Conservation (phyloP, 2,888 invertebrate species). For the Hypselothyrea guttata region DNA sequence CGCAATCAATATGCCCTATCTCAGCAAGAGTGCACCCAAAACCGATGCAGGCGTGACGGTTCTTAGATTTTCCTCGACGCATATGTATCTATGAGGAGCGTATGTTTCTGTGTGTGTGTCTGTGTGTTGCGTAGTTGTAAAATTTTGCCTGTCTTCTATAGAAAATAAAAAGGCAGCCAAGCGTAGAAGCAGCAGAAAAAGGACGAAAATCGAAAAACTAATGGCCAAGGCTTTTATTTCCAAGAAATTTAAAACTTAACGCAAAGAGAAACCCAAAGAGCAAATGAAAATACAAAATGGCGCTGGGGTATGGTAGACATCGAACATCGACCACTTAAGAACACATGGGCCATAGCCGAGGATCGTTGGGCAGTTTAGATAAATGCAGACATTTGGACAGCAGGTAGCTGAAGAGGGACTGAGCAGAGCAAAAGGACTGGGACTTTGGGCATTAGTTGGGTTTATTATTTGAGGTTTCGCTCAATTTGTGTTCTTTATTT, state of each 20-base stretch:
- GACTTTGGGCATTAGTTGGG: conserved; percentile 34
- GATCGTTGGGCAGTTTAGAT: conserved; percentile 59
- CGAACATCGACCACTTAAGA: conserved; percentile 51
- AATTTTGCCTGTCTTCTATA: conserved; percentile 50
- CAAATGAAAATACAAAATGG: conserved; percentile 52
- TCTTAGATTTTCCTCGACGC: conserved; percentile 51
- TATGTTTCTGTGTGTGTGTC: conserved; percentile 3
- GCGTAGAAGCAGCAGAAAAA: conserved; percentile 47
- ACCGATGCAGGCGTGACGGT: conserved; percentile 46
- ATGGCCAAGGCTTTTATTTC: conserved; percentile 80
- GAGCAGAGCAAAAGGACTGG: conserved; percentile 25
- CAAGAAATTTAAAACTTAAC: conserved; percentile 82
- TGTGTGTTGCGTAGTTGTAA: conserved; percentile 54
- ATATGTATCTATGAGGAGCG: not conserved
- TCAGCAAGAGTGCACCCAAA: not conserved
- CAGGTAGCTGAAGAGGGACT: conserved; percentile 29
- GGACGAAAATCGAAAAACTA: conserved; percentile 63
- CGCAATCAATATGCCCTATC: not conserved
- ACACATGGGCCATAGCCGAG: conserved; percentile 59
- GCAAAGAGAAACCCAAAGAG: conserved; percentile 19
- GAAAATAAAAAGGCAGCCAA: conserved; percentile 50
- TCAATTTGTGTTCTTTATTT: not conserved
- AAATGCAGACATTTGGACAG: conserved; percentile 35
- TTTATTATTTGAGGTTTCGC: conserved; percentile 33
- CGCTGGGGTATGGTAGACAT: conserved; percentile 42